Percentiles rank a stretch among this genome's conserved stretches.
phyloP scores from a whole-genome alignment of 2,797 vertebrate genomes.

The Bufotes viridis region DNA sequence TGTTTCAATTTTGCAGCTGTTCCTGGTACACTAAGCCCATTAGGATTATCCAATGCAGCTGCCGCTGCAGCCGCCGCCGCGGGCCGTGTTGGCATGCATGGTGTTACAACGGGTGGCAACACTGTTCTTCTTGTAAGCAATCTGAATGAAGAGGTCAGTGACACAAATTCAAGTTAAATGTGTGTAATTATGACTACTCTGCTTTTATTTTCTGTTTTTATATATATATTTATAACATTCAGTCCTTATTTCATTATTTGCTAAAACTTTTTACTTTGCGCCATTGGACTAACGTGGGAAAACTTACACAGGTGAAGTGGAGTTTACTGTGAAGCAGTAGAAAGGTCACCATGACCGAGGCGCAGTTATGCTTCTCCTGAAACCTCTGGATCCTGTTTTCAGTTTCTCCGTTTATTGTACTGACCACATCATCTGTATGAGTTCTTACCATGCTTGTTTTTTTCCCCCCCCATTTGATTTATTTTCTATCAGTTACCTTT shows the following conservation, averaged over 20 bases:
- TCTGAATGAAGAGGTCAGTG: constrained; percentile 97
- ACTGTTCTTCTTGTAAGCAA: constrained; percentile 98
- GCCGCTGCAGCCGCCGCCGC: constrained; percentile 93
- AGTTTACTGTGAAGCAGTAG: neutral
- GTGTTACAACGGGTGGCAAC: constrained; percentile 84
- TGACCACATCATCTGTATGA: neutral
- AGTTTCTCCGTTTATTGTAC: neutral
- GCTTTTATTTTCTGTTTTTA: constrained; percentile 63
- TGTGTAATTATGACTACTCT: neutral
- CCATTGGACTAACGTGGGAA: neutral
- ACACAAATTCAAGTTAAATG: constrained; percentile 55
- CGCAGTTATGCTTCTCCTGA: neutral
- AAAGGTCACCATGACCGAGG: neutral
- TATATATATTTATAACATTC: neutral
- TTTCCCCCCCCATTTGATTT: constrained; percentile 70
- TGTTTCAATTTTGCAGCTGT: constrained; percentile 80
- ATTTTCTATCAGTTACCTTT: constrained; percentile 67
- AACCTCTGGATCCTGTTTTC: neutral
- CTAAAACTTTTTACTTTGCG: neutral
- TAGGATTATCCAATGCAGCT: constrained; percentile 87
- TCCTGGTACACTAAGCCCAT: constrained; percentile 92
- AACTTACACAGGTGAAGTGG: neutral
- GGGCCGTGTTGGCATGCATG: constrained; percentile 91
- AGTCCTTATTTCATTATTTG: neutral
- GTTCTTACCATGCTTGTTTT: neutral